Percentiles rank a stretch among this genome's conserved stretches.
Conservation (phyloP, 2,113 vertebrate species). For the Gadus macrocephalus region DNA sequence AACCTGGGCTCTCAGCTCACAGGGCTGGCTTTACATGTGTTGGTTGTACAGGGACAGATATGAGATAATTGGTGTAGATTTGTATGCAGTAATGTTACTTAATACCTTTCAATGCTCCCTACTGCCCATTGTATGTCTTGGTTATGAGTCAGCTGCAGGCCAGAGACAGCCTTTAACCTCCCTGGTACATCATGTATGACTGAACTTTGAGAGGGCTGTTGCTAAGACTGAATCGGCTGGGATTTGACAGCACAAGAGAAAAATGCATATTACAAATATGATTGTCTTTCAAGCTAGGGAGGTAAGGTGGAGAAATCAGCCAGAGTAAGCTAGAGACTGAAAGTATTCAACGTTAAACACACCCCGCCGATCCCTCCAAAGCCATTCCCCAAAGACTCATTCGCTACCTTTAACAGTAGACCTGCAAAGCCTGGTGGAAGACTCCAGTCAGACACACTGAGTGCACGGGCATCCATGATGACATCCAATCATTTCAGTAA, state of each 20-base stretch:
- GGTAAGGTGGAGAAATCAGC: too few relatives aligned
- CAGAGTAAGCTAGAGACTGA: too few relatives aligned
- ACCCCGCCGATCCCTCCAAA: too few relatives aligned
- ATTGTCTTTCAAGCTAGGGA: not conserved
- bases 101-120: slow-evolving; percentile 6
- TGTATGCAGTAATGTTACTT: not conserved
- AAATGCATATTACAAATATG: not conserved
- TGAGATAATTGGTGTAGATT: not conserved
- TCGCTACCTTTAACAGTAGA: too few relatives aligned
- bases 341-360: too few relatives aligned
- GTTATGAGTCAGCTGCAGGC: slow-evolving; percentile 41
- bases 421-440: too few relatives aligned
- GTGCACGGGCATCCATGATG: too few relatives aligned
- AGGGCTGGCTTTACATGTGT: not conserved
- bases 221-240: not conserved
- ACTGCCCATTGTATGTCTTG: slow-evolving; percentile 1
- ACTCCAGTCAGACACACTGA: too few relatives aligned
- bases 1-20: not conserved
- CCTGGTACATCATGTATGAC: slow-evolving; percentile 47
- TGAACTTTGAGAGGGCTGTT: slow-evolving; percentile 17
- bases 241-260: not conserved
- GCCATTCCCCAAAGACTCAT: too few relatives aligned
- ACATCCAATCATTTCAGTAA: too few relatives aligned
- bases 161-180: slow-evolving; percentile 19
- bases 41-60: too few relatives aligned